Base-by-base conservation (phyloP, 2,797 vertebrate species). In the Sebastiscus tertius region DNA sequence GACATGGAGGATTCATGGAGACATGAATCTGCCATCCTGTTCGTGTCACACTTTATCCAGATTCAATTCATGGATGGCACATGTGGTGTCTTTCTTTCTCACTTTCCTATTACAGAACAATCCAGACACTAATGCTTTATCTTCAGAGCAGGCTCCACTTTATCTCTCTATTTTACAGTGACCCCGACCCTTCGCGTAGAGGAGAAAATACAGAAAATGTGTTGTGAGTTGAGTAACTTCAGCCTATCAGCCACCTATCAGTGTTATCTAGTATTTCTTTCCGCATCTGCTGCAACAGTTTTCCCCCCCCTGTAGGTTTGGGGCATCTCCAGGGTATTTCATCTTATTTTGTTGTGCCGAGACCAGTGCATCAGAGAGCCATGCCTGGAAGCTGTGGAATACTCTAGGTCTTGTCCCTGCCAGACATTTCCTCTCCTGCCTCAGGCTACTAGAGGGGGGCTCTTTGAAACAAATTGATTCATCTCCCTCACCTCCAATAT, bases 391-490 rank as follows among this genome's bases (percentile, higher is more conserved):
- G 65, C 79, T 8, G 7, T 61, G 27, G n/a, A 82, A 66, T 33
- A 73, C 61, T 79, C 22, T 56, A 14, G 72, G 54, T 73, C 65
- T 64, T 65, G 59, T 88, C 69, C 58, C 72, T 60, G 58, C 29
- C 29, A 68, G 67, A 58, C 72, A 61, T 84, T 68, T 84, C 34
- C 65, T 75, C 73, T 59, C 14, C 29, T 67, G 49, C 66, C 61
- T 64, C 29, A 12, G 69, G 72, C 24, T 20, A 49, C 24, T 31
- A 9, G 18, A 18, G 49, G 55, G 66, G 74, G 31, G 11, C 39
- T 82, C 72, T 83, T 87, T 77, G 60, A 89, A 76, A 80, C 31
- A 49, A 81, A 87, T 67, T 31, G 66, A 85, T 85, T 85, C 36
- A 85, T 84, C 72, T 82, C 69, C 63, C 66, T 75, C 78, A 62